A percentile compares a stretch with the other conserved stretches of the same genome.
phyloP scores from a whole-genome alignment of 2,888 invertebrate species.

The Saturnia pavonia region DNA sequence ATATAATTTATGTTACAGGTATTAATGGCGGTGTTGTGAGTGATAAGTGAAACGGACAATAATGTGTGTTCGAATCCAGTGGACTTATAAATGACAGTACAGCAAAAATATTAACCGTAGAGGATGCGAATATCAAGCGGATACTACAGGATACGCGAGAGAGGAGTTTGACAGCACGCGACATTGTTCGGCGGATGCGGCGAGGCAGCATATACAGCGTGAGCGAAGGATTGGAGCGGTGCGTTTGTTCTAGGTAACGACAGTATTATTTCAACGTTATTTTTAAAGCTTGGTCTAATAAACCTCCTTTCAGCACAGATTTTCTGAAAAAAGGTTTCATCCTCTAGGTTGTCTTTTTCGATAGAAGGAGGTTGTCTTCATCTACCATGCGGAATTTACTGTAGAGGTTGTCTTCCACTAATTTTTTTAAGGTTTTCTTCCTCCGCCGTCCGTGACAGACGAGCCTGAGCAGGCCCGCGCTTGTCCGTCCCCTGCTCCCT shows the following conservation, averaged over 20 bases:
- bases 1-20: slow-evolving; percentile 10
- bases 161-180: slow-evolving; percentile 59
- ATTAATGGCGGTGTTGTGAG: slow-evolving; percentile 9
- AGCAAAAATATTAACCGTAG: slow-evolving; percentile 26
- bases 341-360: too few relatives aligned
- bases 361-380: too few relatives aligned
- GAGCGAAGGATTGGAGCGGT: slow-evolving; percentile 78
- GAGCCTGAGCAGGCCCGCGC: too few relatives aligned
- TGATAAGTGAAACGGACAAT: slow-evolving; percentile 13
- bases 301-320: too few relatives aligned
- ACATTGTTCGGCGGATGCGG: slow-evolving; percentile 68
- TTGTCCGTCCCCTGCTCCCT: too few relatives aligned
- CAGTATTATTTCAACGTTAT: not conserved
- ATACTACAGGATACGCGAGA: slow-evolving; percentile 48
- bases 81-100: slow-evolving; percentile 28
- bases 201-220: slow-evolving; percentile 77
- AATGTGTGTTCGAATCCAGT: slow-evolving; percentile 11
- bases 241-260: slow-evolving; percentile 67
- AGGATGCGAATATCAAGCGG: slow-evolving; percentile 37
- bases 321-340: too few relatives aligned
- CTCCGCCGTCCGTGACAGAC: too few relatives aligned
- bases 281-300: not conserved
- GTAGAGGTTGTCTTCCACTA: too few relatives aligned
- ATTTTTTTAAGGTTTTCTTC: too few relatives aligned
- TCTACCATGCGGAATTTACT: too few relatives aligned